Percentiles rank a stretch among this genome's conserved stretches.
phyloP scores from a whole-genome alignment of 2,113 vertebrate species.

The Terrapene triunguis region DNA sequence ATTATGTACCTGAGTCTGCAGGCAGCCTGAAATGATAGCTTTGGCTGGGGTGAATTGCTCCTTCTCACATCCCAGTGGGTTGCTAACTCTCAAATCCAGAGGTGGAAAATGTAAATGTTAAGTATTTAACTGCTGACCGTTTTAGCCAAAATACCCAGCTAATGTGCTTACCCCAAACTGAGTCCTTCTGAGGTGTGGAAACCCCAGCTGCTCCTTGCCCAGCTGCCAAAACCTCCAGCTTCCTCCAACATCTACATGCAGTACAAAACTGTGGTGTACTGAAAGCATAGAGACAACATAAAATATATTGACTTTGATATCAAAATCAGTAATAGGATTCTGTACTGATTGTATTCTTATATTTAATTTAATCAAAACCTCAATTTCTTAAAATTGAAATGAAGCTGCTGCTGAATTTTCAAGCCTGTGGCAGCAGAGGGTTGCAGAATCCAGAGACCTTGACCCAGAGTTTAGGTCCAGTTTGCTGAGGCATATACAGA shows the following conservation, averaged over 20 bases:
- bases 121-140: not conserved
- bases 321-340: not conserved
- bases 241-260: not conserved
- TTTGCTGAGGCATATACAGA: not conserved
- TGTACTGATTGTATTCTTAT: not conserved
- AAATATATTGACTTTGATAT: fast-evolving
- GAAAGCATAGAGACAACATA: not conserved
- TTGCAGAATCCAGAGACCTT: fast-evolving
- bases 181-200: fast-evolving
- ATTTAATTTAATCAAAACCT: not conserved
- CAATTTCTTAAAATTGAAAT: not conserved
- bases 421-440: not conserved
- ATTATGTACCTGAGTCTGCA: not conserved
- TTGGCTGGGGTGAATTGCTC: not conserved
- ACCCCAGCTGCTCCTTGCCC: not conserved
- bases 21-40: not conserved
- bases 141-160: not conserved
- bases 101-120: not conserved
- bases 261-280: not conserved
- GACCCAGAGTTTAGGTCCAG: not conserved
- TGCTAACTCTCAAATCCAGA: not conserved
- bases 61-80: not conserved
- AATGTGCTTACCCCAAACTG: not conserved
- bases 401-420: conserved; percentile 12
- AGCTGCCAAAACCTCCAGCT: not conserved